Conservation (phyloP, 1,140 invertebrate species). For the Asbolus verrucosus region DNA sequence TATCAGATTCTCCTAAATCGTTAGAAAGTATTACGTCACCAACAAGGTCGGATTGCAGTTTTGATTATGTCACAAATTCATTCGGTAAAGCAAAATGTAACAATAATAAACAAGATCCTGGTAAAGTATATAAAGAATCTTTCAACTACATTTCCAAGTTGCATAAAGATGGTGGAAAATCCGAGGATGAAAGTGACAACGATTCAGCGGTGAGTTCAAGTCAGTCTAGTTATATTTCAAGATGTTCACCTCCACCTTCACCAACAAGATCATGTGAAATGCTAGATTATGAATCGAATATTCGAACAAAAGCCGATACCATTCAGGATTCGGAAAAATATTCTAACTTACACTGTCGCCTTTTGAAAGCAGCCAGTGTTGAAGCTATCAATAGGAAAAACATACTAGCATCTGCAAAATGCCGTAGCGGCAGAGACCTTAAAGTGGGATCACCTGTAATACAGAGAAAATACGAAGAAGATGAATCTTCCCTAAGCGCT, state of each 20-base stretch:
- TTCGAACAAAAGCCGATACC: conserved; percentile 6
- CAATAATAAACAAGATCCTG: conserved; percentile 13
- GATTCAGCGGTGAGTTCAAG: conserved; percentile 87
- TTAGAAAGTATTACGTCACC: conserved; percentile 73
- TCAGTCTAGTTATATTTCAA: conserved; percentile 77
- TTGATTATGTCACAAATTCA: conserved; percentile 64
- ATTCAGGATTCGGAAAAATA: conserved; percentile 16
- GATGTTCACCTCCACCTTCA: conserved; percentile 74
- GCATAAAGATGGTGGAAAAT: conserved; percentile 55
- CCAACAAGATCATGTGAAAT: conserved; percentile 59
- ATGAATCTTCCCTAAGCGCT: conserved; percentile 29
- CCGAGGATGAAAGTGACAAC: conserved; percentile 82
- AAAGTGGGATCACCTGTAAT: conserved; percentile 77
- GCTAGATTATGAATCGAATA: conserved; percentile 39
- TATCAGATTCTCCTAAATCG: conserved; percentile 67
- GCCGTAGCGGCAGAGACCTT: conserved; percentile 79
- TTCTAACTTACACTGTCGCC: conserved; percentile 66
- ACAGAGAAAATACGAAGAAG: conserved; percentile 73
- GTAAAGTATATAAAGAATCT: conserved; percentile 38
- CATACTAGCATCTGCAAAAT: conserved; percentile 87
- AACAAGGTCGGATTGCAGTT: conserved; percentile 69
- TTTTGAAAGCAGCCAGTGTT: conserved; percentile 82
- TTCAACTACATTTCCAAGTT: conserved; percentile 10
- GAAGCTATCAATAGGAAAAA: conserved; percentile 88
- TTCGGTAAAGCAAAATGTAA: conserved; percentile 58